A percentile compares a stretch with the other conserved stretches of the same genome.
phyloP scores from a whole-genome alignment of 2,888 invertebrate species.

The Asteroscopus sphinx region DNA sequence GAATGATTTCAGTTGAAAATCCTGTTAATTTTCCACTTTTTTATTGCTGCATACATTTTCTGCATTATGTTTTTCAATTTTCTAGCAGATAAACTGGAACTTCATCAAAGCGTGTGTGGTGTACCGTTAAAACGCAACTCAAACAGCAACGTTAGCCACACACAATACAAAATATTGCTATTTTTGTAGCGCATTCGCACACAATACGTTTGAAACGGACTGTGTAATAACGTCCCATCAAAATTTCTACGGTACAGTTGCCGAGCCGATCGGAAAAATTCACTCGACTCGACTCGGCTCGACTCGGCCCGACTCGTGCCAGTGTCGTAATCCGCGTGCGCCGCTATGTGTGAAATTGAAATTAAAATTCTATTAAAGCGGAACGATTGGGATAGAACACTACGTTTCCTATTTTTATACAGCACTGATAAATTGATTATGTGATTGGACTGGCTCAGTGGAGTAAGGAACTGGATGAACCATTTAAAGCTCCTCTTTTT shows the following conservation, averaged over 20 bases:
- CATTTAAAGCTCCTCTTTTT: conserved; percentile 35
- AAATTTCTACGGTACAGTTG: conserved; percentile 84
- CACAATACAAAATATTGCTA: conserved; percentile 69
- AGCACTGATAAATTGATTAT: conserved; percentile 61
- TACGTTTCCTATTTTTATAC: conserved; percentile 64
- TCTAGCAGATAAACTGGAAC: conserved; percentile 53
- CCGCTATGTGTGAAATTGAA: conserved; percentile 85
- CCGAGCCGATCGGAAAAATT: conserved; percentile 81
- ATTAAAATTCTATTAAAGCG: conserved; percentile 86
- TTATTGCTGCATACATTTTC: conserved; percentile 38
- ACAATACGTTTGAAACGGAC: conserved; percentile 85
- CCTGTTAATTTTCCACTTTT: conserved; percentile 36
- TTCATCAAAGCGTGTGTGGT: conserved; percentile 60
- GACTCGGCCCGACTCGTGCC: conserved; percentile 42
- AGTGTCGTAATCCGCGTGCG: conserved; percentile 78
- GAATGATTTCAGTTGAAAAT: conserved; percentile 29
- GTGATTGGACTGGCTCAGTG: conserved; percentile 53
- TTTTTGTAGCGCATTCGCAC: conserved; percentile 73
- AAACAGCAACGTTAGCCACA: conserved; percentile 44
- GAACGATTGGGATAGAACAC: conserved; percentile 74
- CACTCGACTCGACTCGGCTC: conserved; percentile 68
- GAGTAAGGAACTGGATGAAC: conserved; percentile 40
- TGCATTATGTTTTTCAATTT: conserved; percentile 48
- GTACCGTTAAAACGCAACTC: conserved; percentile 56
- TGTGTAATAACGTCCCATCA: conserved; percentile 86